Percentiles rank a stretch among this genome's conserved stretches.
Conservation (phyloP, 23 tunicate genomes). For the Ciona savignyi region DNA sequence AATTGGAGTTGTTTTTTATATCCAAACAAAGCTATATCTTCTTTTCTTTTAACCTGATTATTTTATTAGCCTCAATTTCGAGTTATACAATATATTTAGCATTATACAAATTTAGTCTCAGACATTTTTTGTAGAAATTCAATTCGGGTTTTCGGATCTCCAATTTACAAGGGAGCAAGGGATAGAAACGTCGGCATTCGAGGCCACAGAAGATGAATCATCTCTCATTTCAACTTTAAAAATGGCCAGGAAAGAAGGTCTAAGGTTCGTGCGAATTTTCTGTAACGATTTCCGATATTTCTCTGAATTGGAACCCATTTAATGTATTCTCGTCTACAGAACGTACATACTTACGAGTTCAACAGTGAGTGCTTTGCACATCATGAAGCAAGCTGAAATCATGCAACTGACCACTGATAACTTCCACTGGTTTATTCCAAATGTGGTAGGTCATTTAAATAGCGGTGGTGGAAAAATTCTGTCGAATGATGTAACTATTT, state of each 20-base stretch:
- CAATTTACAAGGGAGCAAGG: conserved; percentile 38
- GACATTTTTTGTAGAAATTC: conserved; percentile 22
- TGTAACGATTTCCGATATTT: background rate
- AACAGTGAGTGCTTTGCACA: background rate
- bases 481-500: too few relatives aligned
- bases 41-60: too few relatives aligned
- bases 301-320: background rate
- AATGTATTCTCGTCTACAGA: background rate
- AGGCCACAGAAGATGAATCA: conserved; percentile 16
- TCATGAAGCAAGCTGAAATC: conserved; percentile 17
- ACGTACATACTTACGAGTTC: conserved; percentile 13
- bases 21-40: too few relatives aligned
- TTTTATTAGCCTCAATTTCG: too few relatives aligned
- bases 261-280: conserved; percentile 6
- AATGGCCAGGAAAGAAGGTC: conserved; percentile 22
- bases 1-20: too few relatives aligned
- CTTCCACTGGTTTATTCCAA: conserved; percentile 57
- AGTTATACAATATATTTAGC: too few relatives aligned
- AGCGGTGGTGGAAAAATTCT: too few relatives aligned
- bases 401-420: conserved; percentile 21
- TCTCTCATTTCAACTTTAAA: conserved; percentile 12
- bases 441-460: conserved; percentile 32
- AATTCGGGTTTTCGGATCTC: conserved; percentile 26
- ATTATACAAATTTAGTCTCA: too few relatives aligned
- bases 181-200: conserved; percentile 36